Percentiles rank a stretch among this genome's conserved stretches.
Evolutionary conservation across 2,888 invertebrate species (phyloP).

Genomic region (Hemistola chrysoprasaria): DNA sequence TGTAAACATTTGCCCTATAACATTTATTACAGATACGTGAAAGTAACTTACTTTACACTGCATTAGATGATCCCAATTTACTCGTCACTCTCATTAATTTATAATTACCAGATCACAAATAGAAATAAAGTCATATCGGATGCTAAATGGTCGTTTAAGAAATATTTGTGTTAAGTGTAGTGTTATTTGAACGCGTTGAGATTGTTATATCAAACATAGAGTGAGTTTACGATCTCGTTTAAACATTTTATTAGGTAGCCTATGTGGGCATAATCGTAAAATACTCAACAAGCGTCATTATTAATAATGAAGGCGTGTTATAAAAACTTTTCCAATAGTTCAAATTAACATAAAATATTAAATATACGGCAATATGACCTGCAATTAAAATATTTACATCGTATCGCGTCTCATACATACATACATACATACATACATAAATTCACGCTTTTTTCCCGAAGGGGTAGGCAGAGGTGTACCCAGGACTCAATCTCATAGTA

Average conservation of each 20-base stretch:
- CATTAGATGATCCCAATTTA: background rate
- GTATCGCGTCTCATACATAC: too few relatives aligned
- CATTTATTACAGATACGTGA: too few relatives aligned
- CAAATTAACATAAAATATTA: slow-evolving; percentile 13
- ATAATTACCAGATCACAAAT: background rate
- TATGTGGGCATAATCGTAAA: slow-evolving; percentile 18
- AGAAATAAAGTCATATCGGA: slow-evolving; percentile 11
- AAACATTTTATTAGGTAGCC: slow-evolving; percentile 16
- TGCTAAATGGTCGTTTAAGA: slow-evolving; percentile 6
- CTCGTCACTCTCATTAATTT: background rate
- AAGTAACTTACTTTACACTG: too few relatives aligned
- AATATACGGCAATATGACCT: slow-evolving; percentile 3
- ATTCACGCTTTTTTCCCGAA: too few relatives aligned
- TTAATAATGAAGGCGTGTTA: slow-evolving; percentile 17
- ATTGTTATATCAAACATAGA: slow-evolving; percentile 7
- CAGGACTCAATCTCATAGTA: too few relatives aligned
- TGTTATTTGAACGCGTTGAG: slow-evolving; percentile 8
- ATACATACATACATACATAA: too few relatives aligned
- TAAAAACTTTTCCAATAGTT: slow-evolving; percentile 17
- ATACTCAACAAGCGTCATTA: slow-evolving; percentile 13
- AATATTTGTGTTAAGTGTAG: slow-evolving; percentile 8
- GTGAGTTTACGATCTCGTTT: slow-evolving; percentile 17
- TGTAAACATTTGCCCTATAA: too few relatives aligned
- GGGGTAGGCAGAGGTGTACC: too few relatives aligned
- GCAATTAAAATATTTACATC: slow-evolving; percentile 9